These are phyloP conservation scores for Poecile montanus DNA, from an alignment of 2,797 vertebrate genomes.

Conservation along the genomic window DNA sequence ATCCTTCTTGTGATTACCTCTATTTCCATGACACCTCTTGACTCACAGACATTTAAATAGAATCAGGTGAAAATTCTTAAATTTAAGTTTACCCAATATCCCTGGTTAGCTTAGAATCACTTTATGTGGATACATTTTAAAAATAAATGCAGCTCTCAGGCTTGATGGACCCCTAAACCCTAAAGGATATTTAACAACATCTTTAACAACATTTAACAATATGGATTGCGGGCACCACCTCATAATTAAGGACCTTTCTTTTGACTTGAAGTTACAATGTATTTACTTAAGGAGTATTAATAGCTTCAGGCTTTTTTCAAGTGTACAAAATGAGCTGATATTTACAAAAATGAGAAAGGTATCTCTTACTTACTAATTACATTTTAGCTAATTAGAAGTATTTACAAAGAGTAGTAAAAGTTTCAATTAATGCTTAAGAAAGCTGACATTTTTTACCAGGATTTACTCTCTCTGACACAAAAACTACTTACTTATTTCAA, in stretches of 20 bases:
- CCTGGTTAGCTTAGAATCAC: not conserved
- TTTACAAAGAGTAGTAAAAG: not conserved
- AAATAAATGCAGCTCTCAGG: not conserved
- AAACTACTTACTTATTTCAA: not conserved
- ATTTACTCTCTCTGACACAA: not conserved
- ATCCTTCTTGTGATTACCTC: not conserved
- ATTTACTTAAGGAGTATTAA: not conserved
- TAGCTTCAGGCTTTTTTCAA: not conserved
- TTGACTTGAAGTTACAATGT: not conserved
- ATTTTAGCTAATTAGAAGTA: not conserved
- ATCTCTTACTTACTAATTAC: not conserved
- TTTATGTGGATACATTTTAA: not conserved
- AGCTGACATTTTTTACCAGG: not conserved
- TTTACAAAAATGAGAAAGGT: not conserved
- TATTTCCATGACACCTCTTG: not conserved
- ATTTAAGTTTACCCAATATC: not conserved
- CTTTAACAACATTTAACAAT: not conserved
- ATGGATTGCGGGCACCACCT: not conserved
- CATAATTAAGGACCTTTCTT: not conserved
- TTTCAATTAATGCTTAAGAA: not conserved
- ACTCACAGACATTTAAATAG: not conserved
- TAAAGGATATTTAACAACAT: not conserved
- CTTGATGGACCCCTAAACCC: not conserved
- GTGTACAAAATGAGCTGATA: not conserved
- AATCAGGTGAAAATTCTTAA: not conserved